Evolutionary conservation across 2,888 invertebrate species (phyloP).

Genomic region (Metacarcinus magister): DNA sequence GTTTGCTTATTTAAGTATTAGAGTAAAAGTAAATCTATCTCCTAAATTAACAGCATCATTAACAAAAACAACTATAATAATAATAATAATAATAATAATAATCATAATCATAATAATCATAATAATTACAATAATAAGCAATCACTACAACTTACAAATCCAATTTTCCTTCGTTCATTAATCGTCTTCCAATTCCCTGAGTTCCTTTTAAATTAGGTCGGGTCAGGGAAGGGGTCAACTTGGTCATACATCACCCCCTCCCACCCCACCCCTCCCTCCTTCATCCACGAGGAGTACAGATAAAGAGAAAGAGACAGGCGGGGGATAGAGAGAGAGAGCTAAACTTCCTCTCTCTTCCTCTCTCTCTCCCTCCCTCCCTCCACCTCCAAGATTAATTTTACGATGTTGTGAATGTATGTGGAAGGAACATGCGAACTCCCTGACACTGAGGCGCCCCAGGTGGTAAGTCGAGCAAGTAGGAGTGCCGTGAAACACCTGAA

Average conservation of each 20-base stretch:
- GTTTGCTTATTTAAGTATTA: no score
- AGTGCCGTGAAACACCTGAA: not conserved
- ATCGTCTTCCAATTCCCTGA: slow-evolving; percentile 17
- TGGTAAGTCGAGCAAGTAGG: not conserved
- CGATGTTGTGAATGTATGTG: slow-evolving; percentile 45
- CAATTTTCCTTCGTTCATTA: slow-evolving; percentile 18
- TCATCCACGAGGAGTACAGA: not conserved
- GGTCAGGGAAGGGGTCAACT: not conserved
- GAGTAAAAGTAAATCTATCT: no score
- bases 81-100: slow-evolving; percentile 9
- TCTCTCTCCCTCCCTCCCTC: not conserved
- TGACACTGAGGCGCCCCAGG: not conserved
- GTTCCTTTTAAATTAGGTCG: not conserved
- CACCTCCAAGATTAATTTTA: slow-evolving; percentile 21
- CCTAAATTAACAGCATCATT: no score
- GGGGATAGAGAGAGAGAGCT: not conserved
- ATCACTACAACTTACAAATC: not conserved
- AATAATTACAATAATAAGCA: not conserved
- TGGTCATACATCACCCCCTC: not conserved
- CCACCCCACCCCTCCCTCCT: not conserved
- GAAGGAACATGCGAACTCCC: not conserved
- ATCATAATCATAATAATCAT: not conserved
- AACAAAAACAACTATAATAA: slow-evolving; percentile 13
- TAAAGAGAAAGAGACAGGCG: not conserved
- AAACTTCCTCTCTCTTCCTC: not conserved